Evolutionary conservation across 2,113 vertebrate species (phyloP).

Genomic region (Alethe diademata): DNA sequence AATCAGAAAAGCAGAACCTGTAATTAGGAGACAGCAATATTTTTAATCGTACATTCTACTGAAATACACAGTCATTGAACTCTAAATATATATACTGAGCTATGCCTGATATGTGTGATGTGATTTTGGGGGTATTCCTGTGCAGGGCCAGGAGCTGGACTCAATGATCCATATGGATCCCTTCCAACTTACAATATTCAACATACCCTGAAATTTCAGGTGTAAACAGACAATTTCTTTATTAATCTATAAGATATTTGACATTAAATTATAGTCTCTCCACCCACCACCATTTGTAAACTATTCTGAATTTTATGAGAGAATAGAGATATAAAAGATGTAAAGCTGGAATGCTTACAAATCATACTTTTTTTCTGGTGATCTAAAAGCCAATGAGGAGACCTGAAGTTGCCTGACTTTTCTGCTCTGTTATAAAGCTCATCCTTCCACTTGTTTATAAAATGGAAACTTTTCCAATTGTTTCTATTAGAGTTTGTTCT

Average conservation of each 20-base stretch:
- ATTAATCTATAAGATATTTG: background rate
- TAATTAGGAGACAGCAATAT: background rate
- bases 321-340: background rate
- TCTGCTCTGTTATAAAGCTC: background rate
- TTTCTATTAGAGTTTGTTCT: background rate
- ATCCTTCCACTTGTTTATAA: background rate
- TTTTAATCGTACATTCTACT: background rate
- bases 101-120: rapidly evolving
- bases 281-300: background rate
- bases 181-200: background rate
- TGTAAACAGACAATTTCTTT: background rate
- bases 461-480: background rate
- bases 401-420: background rate
- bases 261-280: background rate
- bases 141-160: background rate
- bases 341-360: background rate
- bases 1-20: background rate
- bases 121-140: background rate
- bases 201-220: background rate
- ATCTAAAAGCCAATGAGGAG: background rate
- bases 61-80: background rate
- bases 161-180: background rate
- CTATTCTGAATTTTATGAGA: background rate
- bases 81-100: background rate
- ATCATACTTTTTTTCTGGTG: background rate